These are phyloP conservation scores for Pachyrhynchus sulphureomaculatus DNA, from an alignment of 1,140 invertebrate genomes.

Conservation along the genomic window DNA sequence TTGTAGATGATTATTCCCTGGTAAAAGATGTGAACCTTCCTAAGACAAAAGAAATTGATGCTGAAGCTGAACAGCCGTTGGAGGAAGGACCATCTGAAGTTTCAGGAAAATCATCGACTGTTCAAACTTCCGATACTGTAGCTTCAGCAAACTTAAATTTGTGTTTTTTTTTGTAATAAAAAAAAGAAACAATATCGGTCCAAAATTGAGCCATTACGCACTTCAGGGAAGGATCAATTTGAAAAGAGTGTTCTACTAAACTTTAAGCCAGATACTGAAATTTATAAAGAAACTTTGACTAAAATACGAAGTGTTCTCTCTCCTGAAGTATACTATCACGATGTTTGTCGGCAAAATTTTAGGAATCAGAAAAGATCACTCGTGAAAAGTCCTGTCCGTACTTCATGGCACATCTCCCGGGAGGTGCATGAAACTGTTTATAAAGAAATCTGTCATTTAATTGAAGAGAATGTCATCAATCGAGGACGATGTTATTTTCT, in stretches of 20 bases:
- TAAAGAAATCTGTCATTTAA: conserved; percentile 18
- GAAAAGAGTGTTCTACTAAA: conserved; percentile 14
- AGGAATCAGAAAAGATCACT: conserved; percentile 20
- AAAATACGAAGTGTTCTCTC: conserved; percentile 15
- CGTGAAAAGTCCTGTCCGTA: conserved; percentile 21
- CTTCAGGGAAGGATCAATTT: conserved; percentile 9
- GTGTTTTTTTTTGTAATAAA: conserved; percentile 32
- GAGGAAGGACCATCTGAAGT: conserved; percentile 26
- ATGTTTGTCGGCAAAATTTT: conserved; percentile 16
- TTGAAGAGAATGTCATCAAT: conserved; percentile 15
- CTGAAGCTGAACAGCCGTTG: conserved; percentile 33
- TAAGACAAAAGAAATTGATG: conserved; percentile 35
- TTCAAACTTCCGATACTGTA: conserved; percentile 30
- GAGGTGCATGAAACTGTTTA: conserved; percentile 19
- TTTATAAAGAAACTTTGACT: conserved; percentile 19
- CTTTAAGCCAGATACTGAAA: conserved; percentile 15
- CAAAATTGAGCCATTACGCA: conserved; percentile 27
- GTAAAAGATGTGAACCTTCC: conserved; percentile 31
- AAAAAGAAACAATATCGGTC: conserved; percentile 24
- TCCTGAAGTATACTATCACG: conserved; percentile 9
- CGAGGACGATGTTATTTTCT: conserved; percentile 23
- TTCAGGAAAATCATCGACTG: conserved; percentile 29
- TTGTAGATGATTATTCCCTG: conserved; percentile 25
- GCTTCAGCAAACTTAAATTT: conserved; percentile 32
- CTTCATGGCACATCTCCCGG: conserved; percentile 21